Percentiles rank a stretch among this genome's conserved stretches.
Evolutionary conservation across 2,113 vertebrate species (phyloP).

Genomic region (Narcine bancroftii): DNA sequence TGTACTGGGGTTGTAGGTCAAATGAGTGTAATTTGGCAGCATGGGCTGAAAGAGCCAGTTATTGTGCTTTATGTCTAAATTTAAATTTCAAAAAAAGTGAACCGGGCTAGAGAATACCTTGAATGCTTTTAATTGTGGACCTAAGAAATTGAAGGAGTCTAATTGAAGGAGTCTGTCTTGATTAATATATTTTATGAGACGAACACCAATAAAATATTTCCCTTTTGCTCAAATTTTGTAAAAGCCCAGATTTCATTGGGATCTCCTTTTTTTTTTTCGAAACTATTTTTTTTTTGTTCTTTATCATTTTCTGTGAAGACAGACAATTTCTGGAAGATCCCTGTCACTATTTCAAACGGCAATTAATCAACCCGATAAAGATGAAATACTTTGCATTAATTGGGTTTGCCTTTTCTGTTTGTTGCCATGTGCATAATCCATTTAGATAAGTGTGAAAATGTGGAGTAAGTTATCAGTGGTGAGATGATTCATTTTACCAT

Average conservation of each 20-base stretch:
- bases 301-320: background rate
- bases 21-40: too few relatives aligned
- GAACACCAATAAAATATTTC: background rate
- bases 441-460: background rate
- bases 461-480: background rate
- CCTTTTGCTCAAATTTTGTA: background rate
- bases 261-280: background rate
- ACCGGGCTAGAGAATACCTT: background rate
- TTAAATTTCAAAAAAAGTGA: too few relatives aligned
- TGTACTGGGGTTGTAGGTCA: too few relatives aligned
- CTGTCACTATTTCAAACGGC: background rate
- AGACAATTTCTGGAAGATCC: background rate
- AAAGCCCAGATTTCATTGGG: background rate
- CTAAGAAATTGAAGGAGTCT: background rate
- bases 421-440: background rate
- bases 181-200: too few relatives aligned
- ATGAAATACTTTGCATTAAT: background rate
- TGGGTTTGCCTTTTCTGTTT: background rate
- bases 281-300: background rate
- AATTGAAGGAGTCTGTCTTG: background rate
- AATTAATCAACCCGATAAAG: background rate
- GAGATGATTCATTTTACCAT: background rate
- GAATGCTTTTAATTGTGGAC: background rate
- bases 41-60: too few relatives aligned
- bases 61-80: too few relatives aligned